Base-by-base conservation (phyloP, 1,140 invertebrate species). In the Pissodes strobi region DNA sequence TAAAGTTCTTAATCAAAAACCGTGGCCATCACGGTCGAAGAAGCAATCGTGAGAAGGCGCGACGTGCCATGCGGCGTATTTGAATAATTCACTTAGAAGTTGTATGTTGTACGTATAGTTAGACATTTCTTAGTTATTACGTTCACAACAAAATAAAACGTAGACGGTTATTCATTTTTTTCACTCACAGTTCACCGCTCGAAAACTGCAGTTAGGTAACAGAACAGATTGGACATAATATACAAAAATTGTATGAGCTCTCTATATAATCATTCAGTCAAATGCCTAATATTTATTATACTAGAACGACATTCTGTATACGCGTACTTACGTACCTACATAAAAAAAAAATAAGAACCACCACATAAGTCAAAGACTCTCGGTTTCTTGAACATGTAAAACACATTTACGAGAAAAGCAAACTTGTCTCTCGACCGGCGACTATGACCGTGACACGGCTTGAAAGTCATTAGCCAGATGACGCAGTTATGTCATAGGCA, bases 391-490 rank as follows among this genome's bases (percentile, higher is more conserved):
- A 41, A 53, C 49, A 41, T 63, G 49, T 53, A 46, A 59, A 59
- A 48, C 45, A 39, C 43, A 59, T 46, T 48, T 53, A 45, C 60
- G 46, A 53, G 37, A 63, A 53, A 46, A 61, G 18, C 60, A 53
- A 45, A 41, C 45, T 23, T 25, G 25, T 37, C 10, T 37, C 27
- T 22, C 17, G 18, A 30, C 10, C 57, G 25, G 45, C 43, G 19
- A 53, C 51, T 62, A 49, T 64, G 62, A 68, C 62, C 68, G 60
- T 69, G 68, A 69, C 64, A 66, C 52, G 38, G 38, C 66, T 64
- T 56, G 49, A 64, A 51, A 57, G 58, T 63, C 68, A 69, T 69
- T 66, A 66, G 57, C 68, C 68, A 69, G 68, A 69, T 69, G 68
- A 67, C 64, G 68, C 55, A 55, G 49, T 66, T 69, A 59, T 64